Percentiles rank a stretch among this genome's conserved stretches.
phyloP scores from a whole-genome alignment of 2,888 invertebrate genomes.

The Hylaea fasciaria region DNA sequence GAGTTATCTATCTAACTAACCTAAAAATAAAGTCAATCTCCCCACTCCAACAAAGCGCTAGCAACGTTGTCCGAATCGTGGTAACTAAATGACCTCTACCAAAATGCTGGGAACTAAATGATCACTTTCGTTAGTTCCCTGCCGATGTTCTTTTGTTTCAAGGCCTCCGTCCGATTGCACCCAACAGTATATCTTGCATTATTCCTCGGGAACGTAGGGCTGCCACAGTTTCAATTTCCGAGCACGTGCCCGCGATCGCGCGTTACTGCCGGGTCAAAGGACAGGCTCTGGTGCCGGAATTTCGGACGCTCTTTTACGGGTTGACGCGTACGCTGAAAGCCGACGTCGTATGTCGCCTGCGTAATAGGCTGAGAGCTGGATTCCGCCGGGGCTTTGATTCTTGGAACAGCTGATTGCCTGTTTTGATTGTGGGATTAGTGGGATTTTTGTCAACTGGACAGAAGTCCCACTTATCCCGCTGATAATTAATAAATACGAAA shows the following conservation, averaged over 20 bases:
- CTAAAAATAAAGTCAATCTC: too few species aligned
- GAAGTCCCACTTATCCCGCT: too few species aligned
- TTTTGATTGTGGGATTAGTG: neutral
- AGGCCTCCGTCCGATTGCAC: too few species aligned
- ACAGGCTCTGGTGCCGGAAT: constrained; percentile 37
- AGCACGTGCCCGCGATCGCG: constrained; percentile 58
- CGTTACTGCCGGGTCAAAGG: constrained; percentile 63
- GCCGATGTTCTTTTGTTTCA: neutral
- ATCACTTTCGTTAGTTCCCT: neutral
- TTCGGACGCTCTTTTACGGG: constrained; percentile 45
- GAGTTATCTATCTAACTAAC: too few species aligned
- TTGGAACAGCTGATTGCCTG: neutral
- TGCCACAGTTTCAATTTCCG: constrained; percentile 12
- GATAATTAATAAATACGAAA: too few species aligned
- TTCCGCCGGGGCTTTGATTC: constrained; percentile 6
- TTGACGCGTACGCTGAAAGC: constrained; percentile 45
- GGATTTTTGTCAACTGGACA: too few species aligned
- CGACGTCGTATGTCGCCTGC: constrained; percentile 29
- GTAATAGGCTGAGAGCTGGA: constrained; percentile 13
- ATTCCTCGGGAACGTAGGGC: neutral
- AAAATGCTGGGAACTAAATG: neutral
- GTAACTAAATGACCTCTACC: neutral
- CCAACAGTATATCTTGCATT: neutral
- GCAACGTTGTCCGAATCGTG: neutral
- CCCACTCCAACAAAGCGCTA: too few species aligned